Base-by-base conservation (phyloP, 2,797 vertebrate genomes). In the Thalassophryne amazonica region DNA sequence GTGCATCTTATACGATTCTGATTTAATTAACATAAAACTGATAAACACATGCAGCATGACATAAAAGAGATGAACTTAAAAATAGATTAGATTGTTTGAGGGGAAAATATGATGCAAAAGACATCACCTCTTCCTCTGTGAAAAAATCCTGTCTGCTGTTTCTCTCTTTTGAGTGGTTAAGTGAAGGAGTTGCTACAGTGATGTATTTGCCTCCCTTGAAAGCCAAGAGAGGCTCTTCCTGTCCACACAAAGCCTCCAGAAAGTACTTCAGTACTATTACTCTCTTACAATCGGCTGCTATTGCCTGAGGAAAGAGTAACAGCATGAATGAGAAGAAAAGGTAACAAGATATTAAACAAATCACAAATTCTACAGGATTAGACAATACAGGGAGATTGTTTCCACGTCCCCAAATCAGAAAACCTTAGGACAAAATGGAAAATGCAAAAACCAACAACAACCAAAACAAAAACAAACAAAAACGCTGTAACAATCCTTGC, bases 141-240 rank as follows among this genome's bases (percentile, higher is more conserved):
- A 68, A 33, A 56, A 79, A 81, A 43, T 81, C 76, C 60, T 64
- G 60, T 7, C 70, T 56, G 55, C 43, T 77, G 25, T 55, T 68
- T 32, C 32, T 27, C 83, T 89, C 92, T 67, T 81, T 81, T 64
- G 90, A 91, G 84, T 89, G 86, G 88, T 89, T 90, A 84, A 88
- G 75, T 77, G 89, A 82, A 86, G 91, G 86, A 87, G 88, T 86
- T 87, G 95, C 95, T 90, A 96, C 92, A 86, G 96, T 99, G 86
- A 99, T 82, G 86, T 99, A 99, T 91, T 96, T 96, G 83, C 96
- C 97, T 86, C 95, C 97, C 85, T 99, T 99, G 91, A 98, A 99
- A 78, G 95, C 97, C 90, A 98, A 88, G 86, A 98, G 86, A 82
- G 97, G 97, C 85, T 99, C 97, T 90, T 99, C 97, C 89, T 98